phyloP scores from a whole-genome alignment of 2,113 vertebrate species.

The Anoura caudifer region DNA sequence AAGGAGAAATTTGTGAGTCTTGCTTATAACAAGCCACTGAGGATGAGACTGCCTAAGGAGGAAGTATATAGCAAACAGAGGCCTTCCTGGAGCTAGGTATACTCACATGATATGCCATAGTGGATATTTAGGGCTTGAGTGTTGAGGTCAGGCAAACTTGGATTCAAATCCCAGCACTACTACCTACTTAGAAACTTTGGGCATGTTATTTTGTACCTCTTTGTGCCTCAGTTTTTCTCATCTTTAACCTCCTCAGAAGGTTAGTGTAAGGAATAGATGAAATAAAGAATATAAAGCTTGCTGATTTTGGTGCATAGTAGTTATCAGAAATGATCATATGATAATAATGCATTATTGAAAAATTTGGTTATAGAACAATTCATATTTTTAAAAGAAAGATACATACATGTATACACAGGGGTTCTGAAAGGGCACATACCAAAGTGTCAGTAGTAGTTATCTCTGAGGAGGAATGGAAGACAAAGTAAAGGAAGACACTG shows the following conservation, averaged over 20 bases:
- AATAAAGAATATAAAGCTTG: not conserved
- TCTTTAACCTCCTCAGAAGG: not conserved
- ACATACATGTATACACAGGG: not conserved
- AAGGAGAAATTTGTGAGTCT: not conserved
- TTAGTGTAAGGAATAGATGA: not conserved
- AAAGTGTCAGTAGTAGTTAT: not conserved
- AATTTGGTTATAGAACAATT: not conserved
- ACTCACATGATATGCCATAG: not conserved
- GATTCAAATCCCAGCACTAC: not conserved
- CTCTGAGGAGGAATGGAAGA: not conserved
- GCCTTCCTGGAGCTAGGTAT: not conserved
- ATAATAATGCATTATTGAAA: not conserved
- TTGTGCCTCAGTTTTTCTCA: slow-evolving; percentile 10
- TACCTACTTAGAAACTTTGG: not conserved
- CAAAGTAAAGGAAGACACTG: not conserved
- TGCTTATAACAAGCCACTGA: not conserved
- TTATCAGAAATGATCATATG: slow-evolving; percentile 12
- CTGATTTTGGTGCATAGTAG: not conserved
- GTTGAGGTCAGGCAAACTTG: not conserved
- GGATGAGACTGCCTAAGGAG: not conserved
- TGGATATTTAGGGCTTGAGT: not conserved
- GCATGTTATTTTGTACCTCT: not conserved
- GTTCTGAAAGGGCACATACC: not conserved
- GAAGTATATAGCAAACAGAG: not conserved
- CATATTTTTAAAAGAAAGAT: not conserved